phyloP scores from a whole-genome alignment of 2,888 invertebrate genomes.

The Beris chalybata region DNA sequence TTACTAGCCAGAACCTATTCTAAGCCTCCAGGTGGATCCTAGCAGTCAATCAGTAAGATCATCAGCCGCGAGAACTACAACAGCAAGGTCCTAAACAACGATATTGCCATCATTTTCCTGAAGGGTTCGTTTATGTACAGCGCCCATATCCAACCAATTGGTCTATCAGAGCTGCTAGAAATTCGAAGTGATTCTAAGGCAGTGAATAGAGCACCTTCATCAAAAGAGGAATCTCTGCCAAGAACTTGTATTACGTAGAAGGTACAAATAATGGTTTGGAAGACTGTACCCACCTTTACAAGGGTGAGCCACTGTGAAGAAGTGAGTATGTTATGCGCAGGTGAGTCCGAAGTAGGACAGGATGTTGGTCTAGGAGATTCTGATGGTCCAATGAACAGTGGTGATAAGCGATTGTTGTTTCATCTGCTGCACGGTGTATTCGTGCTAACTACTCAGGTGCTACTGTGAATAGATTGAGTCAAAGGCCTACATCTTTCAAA shows the following conservation, averaged over 20 bases:
- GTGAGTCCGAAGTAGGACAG: slow-evolving; percentile 26
- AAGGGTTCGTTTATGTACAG: slow-evolving; percentile 12
- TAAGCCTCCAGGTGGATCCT: slow-evolving; percentile 49
- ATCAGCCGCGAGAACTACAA: slow-evolving; percentile 56
- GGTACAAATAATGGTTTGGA: not conserved
- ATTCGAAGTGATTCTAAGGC: slow-evolving; percentile 24
- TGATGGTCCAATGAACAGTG: slow-evolving; percentile 33
- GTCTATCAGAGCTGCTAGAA: slow-evolving; percentile 26
- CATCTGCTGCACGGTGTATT: too few relatives aligned
- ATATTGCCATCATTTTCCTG: slow-evolving; percentile 58
- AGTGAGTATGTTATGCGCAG: slow-evolving; percentile 40
- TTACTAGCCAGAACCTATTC: slow-evolving; percentile 58
- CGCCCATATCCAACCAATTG: slow-evolving; percentile 24
- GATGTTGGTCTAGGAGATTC: slow-evolving; percentile 37
- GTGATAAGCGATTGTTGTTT: slow-evolving; percentile 30
- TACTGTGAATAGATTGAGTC: too few relatives aligned
- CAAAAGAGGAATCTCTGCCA: slow-evolving; percentile 35
- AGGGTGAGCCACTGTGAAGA: slow-evolving; percentile 5
- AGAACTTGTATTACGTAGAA: slow-evolving; percentile 6
- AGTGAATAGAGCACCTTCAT: slow-evolving; percentile 38
- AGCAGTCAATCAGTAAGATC: slow-evolving; percentile 51
- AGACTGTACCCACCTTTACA: slow-evolving; percentile 40
- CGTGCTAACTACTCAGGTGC: too few relatives aligned
- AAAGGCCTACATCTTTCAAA: too few relatives aligned
- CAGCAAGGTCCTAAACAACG: slow-evolving; percentile 57